Conservation (phyloP, 2,797 vertebrate species). For the Onychomys arenicola region DNA sequence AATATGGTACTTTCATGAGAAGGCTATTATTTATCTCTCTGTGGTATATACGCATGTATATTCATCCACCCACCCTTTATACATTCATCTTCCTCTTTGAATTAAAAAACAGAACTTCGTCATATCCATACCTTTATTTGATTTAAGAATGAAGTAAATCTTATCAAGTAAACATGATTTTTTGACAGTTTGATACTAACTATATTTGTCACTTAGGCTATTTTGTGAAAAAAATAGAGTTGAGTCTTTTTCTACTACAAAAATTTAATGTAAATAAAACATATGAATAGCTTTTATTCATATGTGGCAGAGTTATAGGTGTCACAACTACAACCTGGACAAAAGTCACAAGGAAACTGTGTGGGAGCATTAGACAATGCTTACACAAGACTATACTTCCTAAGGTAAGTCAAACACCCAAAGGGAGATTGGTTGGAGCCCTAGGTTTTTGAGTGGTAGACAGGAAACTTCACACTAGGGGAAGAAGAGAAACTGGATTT, state of each 20-base stretch:
- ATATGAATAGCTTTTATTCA: not conserved
- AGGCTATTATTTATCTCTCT: not conserved
- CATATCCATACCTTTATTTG: not conserved
- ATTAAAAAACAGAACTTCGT: conserved; percentile 9
- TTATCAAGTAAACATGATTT: conserved; percentile 46
- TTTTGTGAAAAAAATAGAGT: conserved; percentile 16
- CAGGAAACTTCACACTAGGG: not conserved
- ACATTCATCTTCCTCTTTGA: not conserved
- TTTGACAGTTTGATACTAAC: not conserved
- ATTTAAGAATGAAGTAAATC: conserved; percentile 1
- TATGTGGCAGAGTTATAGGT: not conserved
- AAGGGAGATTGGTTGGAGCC: not conserved
- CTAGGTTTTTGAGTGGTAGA: not conserved
- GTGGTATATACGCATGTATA: not conserved
- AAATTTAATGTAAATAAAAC: conserved; percentile 32
- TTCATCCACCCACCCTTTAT: not conserved
- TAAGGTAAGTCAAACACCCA: not conserved
- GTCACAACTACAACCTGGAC: not conserved
- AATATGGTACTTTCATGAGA: not conserved
- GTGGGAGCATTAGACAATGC: not conserved
- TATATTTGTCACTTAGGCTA: not conserved
- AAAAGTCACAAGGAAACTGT: not conserved
- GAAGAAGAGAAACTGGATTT: not conserved
- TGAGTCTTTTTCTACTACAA: not conserved
- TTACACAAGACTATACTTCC: not conserved